Evolutionary conservation across 2,113 vertebrate species (phyloP).

Genomic region (Holacanthus passer): DNA sequence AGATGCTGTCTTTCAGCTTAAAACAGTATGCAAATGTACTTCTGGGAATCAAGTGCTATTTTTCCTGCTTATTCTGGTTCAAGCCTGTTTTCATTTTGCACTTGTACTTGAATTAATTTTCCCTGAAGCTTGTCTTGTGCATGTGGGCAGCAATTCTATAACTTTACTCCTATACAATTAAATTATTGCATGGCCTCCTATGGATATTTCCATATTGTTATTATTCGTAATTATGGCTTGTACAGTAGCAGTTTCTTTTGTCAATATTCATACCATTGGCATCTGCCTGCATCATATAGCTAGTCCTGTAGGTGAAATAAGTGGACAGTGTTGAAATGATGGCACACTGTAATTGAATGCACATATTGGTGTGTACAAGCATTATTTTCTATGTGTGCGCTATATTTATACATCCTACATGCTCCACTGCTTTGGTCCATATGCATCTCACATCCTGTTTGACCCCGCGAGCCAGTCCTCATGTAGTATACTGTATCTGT

Average conservation of each 20-base stretch:
- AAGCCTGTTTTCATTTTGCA: conserved; percentile 43
- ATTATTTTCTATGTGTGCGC: not conserved
- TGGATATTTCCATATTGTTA: conserved; percentile 55
- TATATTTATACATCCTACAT: conserved; percentile 7
- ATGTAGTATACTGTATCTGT: not conserved
- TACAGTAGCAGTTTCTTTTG: conserved; percentile 18
- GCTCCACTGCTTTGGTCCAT: conserved; percentile 24
- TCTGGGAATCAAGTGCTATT: conserved; percentile 56
- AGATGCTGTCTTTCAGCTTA: conserved; percentile 58
- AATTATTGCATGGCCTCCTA: conserved; percentile 44
- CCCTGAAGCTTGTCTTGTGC: conserved; percentile 28
- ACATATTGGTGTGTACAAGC: conserved; percentile 34
- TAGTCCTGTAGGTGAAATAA: conserved; percentile 6
- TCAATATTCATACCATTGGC: conserved; percentile 55
- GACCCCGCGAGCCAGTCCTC: conserved; percentile 21
- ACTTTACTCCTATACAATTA: conserved; percentile 22
- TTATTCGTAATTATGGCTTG: conserved; percentile 45
- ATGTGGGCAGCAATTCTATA: conserved; percentile 21
- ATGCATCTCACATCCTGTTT: conserved; percentile 19
- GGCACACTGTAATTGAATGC: conserved; percentile 13
- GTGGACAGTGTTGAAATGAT: conserved; percentile 20
- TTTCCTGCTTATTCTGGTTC: conserved; percentile 46
- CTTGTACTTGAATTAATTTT: conserved; percentile 55
- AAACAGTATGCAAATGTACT: conserved; percentile 72
- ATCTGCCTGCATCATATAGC: conserved; percentile 40